Conservation (phyloP, 2,888 invertebrate genomes). For the Oscheius sp. region DNA sequence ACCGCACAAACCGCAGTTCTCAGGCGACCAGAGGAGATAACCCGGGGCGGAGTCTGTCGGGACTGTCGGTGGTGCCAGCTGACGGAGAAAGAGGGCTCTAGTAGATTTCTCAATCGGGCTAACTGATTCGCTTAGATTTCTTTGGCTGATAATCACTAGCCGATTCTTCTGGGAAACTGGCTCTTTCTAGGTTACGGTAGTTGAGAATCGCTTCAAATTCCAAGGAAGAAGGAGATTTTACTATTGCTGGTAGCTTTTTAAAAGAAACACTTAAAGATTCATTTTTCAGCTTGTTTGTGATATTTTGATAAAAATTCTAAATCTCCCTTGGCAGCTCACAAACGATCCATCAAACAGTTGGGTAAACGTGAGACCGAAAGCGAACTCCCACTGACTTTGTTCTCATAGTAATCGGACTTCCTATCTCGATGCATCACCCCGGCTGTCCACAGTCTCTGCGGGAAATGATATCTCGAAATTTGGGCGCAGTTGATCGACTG, state of each 20-base stretch:
- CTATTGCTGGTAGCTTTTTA: no score
- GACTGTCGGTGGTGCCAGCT: not conserved
- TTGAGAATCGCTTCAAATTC: no score
- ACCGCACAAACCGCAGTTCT: slow-evolving; percentile 3
- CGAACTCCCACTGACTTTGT: not conserved
- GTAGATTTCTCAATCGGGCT: slow-evolving; percentile 54
- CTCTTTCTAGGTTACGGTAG: no score
- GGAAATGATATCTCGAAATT: slow-evolving; percentile 21
- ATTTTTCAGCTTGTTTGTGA: not conserved
- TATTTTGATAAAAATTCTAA: not conserved
- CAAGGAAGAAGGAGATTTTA: no score
- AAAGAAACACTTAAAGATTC: no score
- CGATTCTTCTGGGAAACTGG: no score
- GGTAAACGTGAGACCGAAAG: no score
- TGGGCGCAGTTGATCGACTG: not conserved
- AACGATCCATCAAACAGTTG: no score
- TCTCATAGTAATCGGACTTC: slow-evolving; percentile 3
- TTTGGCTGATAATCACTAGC: no score
- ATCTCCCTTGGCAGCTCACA: not conserved
- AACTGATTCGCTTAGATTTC: not conserved
- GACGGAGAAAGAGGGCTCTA: no score
- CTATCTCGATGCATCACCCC: slow-evolving; percentile 24
- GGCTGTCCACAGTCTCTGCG: slow-evolving; percentile 13
- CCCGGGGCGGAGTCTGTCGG: not conserved
- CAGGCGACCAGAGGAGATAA: not conserved